Percentiles rank a stretch among this genome's conserved stretches.
phyloP scores from a whole-genome alignment of 1,140 invertebrate genomes.

The Drosophila lini region DNA sequence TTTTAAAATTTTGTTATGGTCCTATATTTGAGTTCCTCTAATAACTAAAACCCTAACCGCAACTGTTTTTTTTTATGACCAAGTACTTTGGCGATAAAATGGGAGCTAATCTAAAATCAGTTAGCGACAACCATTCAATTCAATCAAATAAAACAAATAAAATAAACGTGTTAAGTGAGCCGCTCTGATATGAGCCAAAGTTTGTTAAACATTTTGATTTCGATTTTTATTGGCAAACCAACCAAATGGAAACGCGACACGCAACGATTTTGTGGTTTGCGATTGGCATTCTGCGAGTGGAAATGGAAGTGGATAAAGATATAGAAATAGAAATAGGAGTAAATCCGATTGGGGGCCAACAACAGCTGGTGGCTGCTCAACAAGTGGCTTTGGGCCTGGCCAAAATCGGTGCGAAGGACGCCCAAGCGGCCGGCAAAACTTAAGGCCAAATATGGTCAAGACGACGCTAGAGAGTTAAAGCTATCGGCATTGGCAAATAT shows the following conservation, averaged over 20 bases:
- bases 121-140: constrained; percentile 67
- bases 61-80: background rate
- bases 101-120: constrained; percentile 58
- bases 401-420: constrained; percentile 76
- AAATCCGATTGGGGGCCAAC: constrained; percentile 31
- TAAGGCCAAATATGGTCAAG: constrained; percentile 65
- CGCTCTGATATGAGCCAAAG: constrained; percentile 40
- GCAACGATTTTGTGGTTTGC: constrained; percentile 57
- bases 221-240: constrained; percentile 49
- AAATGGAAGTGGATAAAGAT: constrained; percentile 21
- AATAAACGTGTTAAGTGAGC: constrained; percentile 46
- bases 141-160: constrained; percentile 67
- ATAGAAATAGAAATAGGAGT: constrained; percentile 18
- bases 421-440: constrained; percentile 59
- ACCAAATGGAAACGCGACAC: constrained; percentile 64
- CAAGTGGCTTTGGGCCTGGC: constrained; percentile 65
- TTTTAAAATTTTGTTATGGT: background rate
- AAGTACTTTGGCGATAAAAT: constrained; percentile 25
- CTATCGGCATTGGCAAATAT: constrained; percentile 68
- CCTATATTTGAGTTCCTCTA: background rate
- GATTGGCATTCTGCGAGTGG: constrained; percentile 4
- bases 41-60: background rate
- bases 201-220: constrained; percentile 55
- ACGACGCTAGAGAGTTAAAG: constrained; percentile 13
- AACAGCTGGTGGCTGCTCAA: constrained; percentile 35